Conservation (phyloP, 2,797 vertebrate species). For the Leuciscus waleckii region DNA sequence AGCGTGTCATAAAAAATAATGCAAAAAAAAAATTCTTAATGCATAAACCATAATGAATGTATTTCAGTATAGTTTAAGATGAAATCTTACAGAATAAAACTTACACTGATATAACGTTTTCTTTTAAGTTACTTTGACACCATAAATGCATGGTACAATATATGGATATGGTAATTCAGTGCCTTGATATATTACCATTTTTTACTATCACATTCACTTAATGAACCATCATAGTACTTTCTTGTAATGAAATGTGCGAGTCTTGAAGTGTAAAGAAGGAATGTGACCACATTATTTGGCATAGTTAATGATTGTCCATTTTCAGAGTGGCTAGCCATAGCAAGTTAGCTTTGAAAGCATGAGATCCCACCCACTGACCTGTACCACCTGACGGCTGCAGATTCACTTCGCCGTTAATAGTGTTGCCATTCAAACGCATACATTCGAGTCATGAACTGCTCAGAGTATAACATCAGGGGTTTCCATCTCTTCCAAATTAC, state of each 20-base stretch:
- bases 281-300: not conserved
- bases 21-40: not conserved
- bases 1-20: not conserved
- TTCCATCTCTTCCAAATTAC: no score
- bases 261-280: not conserved
- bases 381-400: no score
- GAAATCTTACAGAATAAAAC: not conserved
- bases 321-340: no score
- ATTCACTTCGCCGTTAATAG: no score
- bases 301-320: not conserved
- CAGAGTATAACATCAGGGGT: no score
- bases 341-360: no score
- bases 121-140: not conserved
- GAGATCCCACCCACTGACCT: no score
- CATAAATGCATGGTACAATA: not conserved
- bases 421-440: no score
- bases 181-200: not conserved
- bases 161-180: not conserved
- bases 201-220: not conserved
- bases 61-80: not conserved
- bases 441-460: no score
- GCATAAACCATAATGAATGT: conserved; percentile 24
- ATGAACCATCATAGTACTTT: not conserved
- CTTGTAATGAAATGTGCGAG: no score
- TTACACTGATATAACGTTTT: not conserved